Base-by-base conservation (phyloP, 2,113 vertebrate genomes). In the Parus major region DNA sequence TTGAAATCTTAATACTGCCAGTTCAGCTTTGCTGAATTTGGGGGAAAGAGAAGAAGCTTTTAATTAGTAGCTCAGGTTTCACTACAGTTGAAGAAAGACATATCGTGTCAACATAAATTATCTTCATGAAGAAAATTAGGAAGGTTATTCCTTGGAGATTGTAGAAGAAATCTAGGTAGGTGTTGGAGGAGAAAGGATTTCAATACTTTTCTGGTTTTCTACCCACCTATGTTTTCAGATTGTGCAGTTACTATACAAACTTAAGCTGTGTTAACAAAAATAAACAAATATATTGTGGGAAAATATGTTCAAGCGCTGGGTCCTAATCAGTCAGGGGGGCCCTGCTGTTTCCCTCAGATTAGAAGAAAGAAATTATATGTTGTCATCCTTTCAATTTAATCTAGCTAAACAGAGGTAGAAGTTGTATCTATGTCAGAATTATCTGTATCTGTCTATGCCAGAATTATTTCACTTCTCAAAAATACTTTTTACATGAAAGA, bases 1-100 rank as follows among this genome's bases (percentile, higher is more conserved):
- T 61, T 87, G 63, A 87, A 77, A 91, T 68, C n/a, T 31, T 87
- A 79, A 69, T 77, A 44, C 53, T 82, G 23, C 21, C 69, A 52
- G 42, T 78, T 95, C 87, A 91, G 23, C 31, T 91, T 94, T 78
- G 41, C 46, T 93, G 70, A 89, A 75, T 78, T 39, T 87, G 10
- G 11, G 27, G 20, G 20, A 39, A 69, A 91, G 28, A 68, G 21
- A 56, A 83, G 15, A 31, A 63, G 18, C 33, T 85, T 87, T 92
- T 93, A 95, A 93, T 78, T 85, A 94, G 10, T 5, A 70, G 31
- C 33, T 84, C 72, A 59, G 24, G 18, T 78, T 92, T 89, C 57
- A 63, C 44, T 68, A 31, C 25, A 70, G 24, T 13, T 70, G 72
- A 87, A 82, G 33, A 50, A 12, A 89, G 78, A 72, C 20, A 39